Evolutionary conservation across 2,113 vertebrate species (phyloP), one percentile per base, ranked within the genome.

Genomic region (Oncorhynchus kisutch): DNA sequence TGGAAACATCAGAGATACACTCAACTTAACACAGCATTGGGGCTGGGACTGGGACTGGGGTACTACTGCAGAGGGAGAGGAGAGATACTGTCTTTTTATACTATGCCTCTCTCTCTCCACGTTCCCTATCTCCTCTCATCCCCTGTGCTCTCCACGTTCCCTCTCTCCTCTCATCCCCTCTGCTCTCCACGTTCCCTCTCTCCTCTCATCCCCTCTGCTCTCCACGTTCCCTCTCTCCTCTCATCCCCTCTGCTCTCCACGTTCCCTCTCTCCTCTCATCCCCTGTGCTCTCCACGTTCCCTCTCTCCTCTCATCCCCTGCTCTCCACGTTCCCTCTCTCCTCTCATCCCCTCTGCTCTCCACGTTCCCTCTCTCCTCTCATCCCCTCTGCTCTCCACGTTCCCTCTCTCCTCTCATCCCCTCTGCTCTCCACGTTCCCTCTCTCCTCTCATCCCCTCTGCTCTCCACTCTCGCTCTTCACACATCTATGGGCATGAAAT

Each of bases 401-500:
- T 34, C 29, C 8, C 66, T 67, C 66, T 68, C 16, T 68, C 34
- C 34, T 34, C 34, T 34, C 34, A 5, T 7, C 34, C 34, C 34
- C 34, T 7, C 6, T 34, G 29, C 16, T 11, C 29, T 29, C 29
- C 31, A 31, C 31, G 1, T 31, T 31, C 31, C 31, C 31, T 48
- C 39, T 70, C 64, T 81, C 76, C 74, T 57, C 60, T 73, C 70
- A 68, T 68, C 9, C 16, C 5, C 54, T 31, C 1, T 67, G 29
- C 72, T 75, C 77, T 64, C 27, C 11, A 7, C 73, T 24, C 76
- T 67, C 18, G 71, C 69, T 78, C 84, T 72, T 80, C 79, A 81
- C 83, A 83, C 90, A 75, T 87, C 86, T 78, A 75, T 54, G 69
- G 72, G 84, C 87, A 92, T 91, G 87, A 92, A 91, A 91, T 90